Evolutionary conservation across 2,113 vertebrate genomes (phyloP).

Genomic region (Clinocottus analis): DNA sequence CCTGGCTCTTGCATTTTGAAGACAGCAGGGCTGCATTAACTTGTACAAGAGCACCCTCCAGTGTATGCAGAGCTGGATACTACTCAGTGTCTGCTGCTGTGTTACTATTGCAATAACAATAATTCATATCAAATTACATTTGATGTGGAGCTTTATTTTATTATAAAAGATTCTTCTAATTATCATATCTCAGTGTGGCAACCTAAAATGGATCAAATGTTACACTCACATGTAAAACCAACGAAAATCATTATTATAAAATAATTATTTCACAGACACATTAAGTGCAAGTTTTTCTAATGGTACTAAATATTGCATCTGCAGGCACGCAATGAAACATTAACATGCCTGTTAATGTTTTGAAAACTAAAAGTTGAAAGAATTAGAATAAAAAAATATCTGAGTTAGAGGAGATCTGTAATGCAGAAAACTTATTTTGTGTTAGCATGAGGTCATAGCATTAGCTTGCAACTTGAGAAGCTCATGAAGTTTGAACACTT

Average conservation of each 20-base stretch:
- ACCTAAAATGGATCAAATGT: neutral
- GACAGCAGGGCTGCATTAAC: neutral
- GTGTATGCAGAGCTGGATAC: slow-evolving; percentile 12
- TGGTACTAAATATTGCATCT: neutral
- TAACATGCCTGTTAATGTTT: too few relatives aligned
- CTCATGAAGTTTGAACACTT: neutral
- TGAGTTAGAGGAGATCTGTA: neutral
- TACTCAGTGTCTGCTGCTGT: neutral
- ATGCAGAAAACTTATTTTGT: neutral
- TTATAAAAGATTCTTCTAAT: neutral
- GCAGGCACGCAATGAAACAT: neutral
- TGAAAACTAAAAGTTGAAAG: neutral
- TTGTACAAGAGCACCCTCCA: slow-evolving; percentile 48
- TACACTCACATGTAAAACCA: neutral
- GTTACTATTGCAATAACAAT: neutral
- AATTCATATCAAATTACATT: neutral
- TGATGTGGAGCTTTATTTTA: neutral
- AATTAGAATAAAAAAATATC: neutral
- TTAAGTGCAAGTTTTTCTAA: neutral
- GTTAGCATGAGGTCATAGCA: neutral
- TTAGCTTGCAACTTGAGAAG: neutral
- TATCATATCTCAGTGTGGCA: neutral
- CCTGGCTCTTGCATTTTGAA: neutral
- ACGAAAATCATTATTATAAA: too few relatives aligned
- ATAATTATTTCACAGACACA: neutral